Evolutionary conservation across 2,797 vertebrate species (phyloP).

Genomic region (Macropus fuliginosus): DNA sequence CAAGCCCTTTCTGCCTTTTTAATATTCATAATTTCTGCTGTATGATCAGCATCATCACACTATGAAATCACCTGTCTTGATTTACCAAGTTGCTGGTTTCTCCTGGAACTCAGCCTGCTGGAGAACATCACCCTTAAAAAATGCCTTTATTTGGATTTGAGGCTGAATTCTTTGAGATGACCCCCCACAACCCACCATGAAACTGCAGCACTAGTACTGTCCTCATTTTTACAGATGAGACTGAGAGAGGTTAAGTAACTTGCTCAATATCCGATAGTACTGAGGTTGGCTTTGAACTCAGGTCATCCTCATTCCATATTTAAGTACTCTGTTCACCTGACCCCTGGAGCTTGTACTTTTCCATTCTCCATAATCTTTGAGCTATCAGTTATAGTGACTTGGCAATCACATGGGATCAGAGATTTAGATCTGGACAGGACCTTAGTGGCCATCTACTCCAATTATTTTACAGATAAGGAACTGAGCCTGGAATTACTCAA

Average conservation of each 20-base stretch:
- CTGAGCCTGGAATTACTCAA: neutral
- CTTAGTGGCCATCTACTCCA: too few relatives aligned
- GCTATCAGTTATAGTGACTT: neutral
- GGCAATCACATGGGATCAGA: neutral
- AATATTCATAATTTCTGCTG: too few relatives aligned
- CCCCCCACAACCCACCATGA: too few relatives aligned
- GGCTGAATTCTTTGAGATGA: too few relatives aligned
- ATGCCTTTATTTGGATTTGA: too few relatives aligned
- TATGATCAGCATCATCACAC: too few relatives aligned
- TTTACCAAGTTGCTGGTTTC: too few relatives aligned
- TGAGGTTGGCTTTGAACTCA: neutral
- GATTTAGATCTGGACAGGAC: neutral
- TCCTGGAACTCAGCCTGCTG: too few relatives aligned
- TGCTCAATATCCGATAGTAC: neutral
- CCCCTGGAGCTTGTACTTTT: neutral
- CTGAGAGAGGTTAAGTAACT: neutral
- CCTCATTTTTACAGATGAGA: neutral
- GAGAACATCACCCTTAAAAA: too few relatives aligned
- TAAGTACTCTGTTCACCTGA: neutral
- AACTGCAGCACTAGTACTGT: neutral
- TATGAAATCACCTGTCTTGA: too few relatives aligned
- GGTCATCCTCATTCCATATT: neutral
- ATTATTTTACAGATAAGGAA: neutral
- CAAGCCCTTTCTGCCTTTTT: too few relatives aligned
- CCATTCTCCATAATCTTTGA: neutral